A percentile compares a stretch with the other conserved stretches of the same genome.
Evolutionary conservation across 2,888 invertebrate species (phyloP).

Genomic region (Balanococcus diminutus): DNA sequence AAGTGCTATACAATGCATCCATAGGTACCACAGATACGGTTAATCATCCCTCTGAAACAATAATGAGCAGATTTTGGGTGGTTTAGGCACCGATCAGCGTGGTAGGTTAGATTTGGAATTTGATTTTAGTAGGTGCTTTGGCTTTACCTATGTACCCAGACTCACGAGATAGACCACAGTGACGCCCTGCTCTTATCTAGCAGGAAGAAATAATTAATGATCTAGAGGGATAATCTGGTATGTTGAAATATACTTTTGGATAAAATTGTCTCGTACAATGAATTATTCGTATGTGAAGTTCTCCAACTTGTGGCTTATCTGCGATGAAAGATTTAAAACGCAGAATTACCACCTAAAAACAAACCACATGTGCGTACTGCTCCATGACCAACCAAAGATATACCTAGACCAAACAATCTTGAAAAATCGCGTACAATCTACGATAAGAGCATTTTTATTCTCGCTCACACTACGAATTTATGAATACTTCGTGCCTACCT

Average conservation of each 20-base stretch:
- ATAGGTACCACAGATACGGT: neutral
- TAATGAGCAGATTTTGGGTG: neutral
- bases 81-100: neutral
- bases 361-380: neutral
- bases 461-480: neutral
- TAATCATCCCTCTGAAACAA: neutral
- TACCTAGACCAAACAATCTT: neutral
- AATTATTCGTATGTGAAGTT: neutral
- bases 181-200: neutral
- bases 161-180: neutral
- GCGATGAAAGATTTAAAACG: neutral
- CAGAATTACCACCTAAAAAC: neutral
- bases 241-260: neutral
- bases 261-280: neutral
- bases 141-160: neutral
- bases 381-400: no score
- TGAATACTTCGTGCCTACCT: neutral
- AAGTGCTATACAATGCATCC: neutral
- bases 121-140: neutral
- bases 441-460: neutral
- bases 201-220: neutral
- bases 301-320: neutral
- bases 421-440: neutral
- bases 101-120: neutral
- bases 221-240: neutral